These are phyloP conservation scores for Drosophila demipolita DNA, from an alignment of 2,888 invertebrate genomes.

Conservation along the genomic window DNA sequence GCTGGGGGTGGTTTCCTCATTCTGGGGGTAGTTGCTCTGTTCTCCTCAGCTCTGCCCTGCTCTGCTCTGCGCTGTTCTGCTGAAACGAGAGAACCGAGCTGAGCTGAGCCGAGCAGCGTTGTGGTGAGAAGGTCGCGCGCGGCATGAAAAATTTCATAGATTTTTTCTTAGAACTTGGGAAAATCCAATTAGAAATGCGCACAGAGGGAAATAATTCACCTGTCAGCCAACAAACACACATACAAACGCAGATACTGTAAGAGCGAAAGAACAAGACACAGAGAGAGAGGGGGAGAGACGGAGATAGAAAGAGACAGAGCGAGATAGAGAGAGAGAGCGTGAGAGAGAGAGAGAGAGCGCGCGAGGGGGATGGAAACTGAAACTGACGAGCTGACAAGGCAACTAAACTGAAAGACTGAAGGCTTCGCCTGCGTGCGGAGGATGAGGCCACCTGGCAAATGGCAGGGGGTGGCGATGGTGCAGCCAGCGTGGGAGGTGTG, in stretches of 20 bases:
- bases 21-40: conserved; percentile 43
- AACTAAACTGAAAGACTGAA: conserved; percentile 68
- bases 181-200: conserved; percentile 83
- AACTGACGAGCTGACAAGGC: conserved; percentile 76
- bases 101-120: conserved; percentile 20
- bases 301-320: conserved; percentile 10
- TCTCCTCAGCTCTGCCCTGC: conserved; percentile 8
- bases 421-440: conserved; percentile 69
- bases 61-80: conserved; percentile 10
- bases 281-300: conserved; percentile 8
- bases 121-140: conserved; percentile 62
- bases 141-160: conserved; percentile 72
- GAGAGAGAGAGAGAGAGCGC: conserved; percentile 4
- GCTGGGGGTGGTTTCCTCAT: conserved; percentile 53
- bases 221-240: conserved; percentile 65
- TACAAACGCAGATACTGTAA: conserved; percentile 1
- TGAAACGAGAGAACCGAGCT: conserved; percentile 28
- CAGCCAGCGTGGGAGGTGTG: conserved; percentile 5
- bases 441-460: conserved; percentile 21
- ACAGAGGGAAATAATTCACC: conserved; percentile 81
- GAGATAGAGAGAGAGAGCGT: conserved; percentile 1
- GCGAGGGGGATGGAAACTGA: conserved; percentile 64
- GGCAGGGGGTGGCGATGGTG: background rate
- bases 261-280: conserved; percentile 9
- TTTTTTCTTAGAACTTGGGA: conserved; percentile 83